phyloP scores from a whole-genome alignment of 2,888 invertebrate genomes.

The Liopterus haemorrhoidalis region DNA sequence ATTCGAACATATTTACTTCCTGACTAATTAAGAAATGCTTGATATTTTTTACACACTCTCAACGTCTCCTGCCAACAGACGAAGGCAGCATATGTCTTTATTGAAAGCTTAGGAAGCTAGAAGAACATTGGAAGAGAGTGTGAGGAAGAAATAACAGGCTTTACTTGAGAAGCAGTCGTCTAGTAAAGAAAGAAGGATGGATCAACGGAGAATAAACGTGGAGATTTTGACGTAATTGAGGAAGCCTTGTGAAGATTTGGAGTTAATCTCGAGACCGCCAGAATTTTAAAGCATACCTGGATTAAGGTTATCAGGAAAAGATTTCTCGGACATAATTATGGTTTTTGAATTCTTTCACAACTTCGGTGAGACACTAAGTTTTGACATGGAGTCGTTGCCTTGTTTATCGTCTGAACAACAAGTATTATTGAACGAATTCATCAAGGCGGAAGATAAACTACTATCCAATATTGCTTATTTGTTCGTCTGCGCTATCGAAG shows the following conservation, averaged over 20 bases:
- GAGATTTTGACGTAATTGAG: constrained; percentile 65
- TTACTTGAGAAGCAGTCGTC: constrained; percentile 77
- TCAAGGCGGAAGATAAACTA: constrained; percentile 78
- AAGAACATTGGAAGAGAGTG: constrained; percentile 80
- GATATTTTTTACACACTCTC: too few species aligned
- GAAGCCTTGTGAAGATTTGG: constrained; percentile 88
- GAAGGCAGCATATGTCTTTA: constrained; percentile 84
- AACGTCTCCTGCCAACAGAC: too few species aligned
- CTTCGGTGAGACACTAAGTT: constrained; percentile 90
- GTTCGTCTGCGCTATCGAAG: constrained; percentile 86
- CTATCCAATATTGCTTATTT: constrained; percentile 84
- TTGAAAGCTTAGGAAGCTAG: constrained; percentile 82
- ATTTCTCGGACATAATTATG: constrained; percentile 88
- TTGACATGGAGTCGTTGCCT: constrained; percentile 84
- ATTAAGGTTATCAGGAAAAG: constrained; percentile 74
- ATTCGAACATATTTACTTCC: too few species aligned
- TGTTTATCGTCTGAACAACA: constrained; percentile 80
- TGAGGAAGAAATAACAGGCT: constrained; percentile 67
- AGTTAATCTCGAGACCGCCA: constrained; percentile 67
- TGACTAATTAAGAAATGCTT: too few species aligned
- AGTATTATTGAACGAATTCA: constrained; percentile 68
- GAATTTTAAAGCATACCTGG: constrained; percentile 69
- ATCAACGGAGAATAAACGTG: constrained; percentile 60
- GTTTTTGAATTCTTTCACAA: constrained; percentile 95
- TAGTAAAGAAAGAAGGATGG: constrained; percentile 78